These are phyloP conservation scores for Podocnemis expansa DNA, from an alignment of 2,113 vertebrate genomes.

Conservation along the genomic window DNA sequence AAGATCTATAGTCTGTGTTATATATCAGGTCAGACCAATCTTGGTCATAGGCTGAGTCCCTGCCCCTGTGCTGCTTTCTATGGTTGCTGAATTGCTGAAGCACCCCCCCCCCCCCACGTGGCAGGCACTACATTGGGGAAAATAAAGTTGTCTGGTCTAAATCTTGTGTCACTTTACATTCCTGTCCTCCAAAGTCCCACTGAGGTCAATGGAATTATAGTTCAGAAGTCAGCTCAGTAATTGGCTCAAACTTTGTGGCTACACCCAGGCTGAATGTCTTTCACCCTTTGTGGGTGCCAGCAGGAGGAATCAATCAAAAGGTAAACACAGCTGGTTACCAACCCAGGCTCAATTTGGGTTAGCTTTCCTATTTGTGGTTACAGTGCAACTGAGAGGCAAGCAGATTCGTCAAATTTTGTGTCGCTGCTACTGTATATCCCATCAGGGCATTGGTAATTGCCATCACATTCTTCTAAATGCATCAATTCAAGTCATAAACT, in stretches of 20 bases:
- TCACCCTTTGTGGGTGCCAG: not conserved
- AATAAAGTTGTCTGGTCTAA: not conserved
- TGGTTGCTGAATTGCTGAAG: not conserved
- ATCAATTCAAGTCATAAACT: not conserved
- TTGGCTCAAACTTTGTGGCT: not conserved
- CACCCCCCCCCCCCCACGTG: no score
- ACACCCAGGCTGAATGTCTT: not conserved
- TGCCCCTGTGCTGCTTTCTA: not conserved
- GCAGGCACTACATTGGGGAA: not conserved
- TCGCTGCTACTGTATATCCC: not conserved
- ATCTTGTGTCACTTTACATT: not conserved
- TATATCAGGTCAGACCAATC: not conserved
- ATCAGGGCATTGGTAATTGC: not conserved
- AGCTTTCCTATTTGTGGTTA: no score
- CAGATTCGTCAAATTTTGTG: not conserved
- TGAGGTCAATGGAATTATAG: not conserved
- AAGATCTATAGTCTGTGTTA: no score
- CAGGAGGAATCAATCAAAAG: not conserved
- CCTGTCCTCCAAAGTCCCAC: not conserved
- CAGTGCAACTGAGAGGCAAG: not conserved
- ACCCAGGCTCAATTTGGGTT: not conserved
- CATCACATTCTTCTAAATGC: not conserved
- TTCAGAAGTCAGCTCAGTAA: not conserved
- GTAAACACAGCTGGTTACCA: not conserved
- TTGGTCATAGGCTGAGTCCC: not conserved